A percentile compares a stretch with the other conserved stretches of the same genome.
These are phyloP conservation scores for Eristalis arbustorum DNA, from an alignment of 2,888 invertebrate genomes.

Conservation along the genomic window DNA sequence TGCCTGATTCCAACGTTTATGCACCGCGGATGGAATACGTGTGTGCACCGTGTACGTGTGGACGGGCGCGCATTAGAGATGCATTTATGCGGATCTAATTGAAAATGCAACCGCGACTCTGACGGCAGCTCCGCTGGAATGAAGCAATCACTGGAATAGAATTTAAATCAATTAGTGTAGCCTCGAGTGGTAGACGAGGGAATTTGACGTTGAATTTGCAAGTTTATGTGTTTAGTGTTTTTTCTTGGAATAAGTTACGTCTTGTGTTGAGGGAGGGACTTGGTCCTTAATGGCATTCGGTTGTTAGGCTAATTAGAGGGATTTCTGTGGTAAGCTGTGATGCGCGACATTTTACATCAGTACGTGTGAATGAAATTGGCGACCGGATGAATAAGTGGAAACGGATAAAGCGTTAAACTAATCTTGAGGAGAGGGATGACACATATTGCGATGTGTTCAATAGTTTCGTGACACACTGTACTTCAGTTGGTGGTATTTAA, in stretches of 20 bases:
- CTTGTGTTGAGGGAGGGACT: too few species aligned
- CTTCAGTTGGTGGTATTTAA: too few species aligned
- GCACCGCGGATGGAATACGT: constrained; percentile 1
- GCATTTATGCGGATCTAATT: constrained; percentile 61
- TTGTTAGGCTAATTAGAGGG: too few species aligned
- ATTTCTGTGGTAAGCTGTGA: too few species aligned
- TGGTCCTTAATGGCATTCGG: too few species aligned
- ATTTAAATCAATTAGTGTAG: background rate
- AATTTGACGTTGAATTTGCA: background rate
- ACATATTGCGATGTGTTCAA: too few species aligned
- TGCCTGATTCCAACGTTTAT: constrained; percentile 38
- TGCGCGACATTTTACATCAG: too few species aligned
- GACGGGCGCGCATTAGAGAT: constrained; percentile 26
- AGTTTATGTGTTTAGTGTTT: background rate
- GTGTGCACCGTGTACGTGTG: background rate
- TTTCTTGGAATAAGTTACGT: background rate
- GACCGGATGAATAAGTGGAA: too few species aligned
- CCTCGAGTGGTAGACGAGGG: background rate
- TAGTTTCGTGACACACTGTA: too few species aligned
- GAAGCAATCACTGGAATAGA: constrained; percentile 19
- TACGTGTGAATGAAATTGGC: too few species aligned
- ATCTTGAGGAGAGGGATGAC: too few species aligned
- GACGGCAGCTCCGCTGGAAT: constrained; percentile 1
- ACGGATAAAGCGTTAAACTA: too few species aligned
- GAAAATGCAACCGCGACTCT: constrained; percentile 12